A percentile compares a stretch with the other conserved stretches of the same genome.
These are phyloP conservation scores for Saccopteryx bilineata DNA, from an alignment of 2,113 vertebrate species.

Conservation along the genomic window DNA sequence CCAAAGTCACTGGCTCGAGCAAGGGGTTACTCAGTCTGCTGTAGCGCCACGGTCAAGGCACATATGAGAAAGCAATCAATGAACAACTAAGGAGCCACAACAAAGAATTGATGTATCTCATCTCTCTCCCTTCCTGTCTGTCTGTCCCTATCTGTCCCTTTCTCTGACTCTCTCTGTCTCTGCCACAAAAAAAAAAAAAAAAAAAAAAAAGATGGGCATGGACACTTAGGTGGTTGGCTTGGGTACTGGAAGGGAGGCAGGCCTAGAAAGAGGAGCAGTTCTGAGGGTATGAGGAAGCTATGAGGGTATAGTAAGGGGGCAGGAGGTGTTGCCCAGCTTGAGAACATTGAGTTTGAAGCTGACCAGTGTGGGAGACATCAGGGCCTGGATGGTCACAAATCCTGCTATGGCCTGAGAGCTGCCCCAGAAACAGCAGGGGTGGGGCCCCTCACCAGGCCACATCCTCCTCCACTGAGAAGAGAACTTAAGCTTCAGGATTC, in stretches of 20 bases:
- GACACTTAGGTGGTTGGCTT: neutral
- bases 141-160: no score
- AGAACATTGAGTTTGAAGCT: neutral
- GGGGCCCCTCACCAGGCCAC: neutral
- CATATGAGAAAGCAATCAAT: no score
- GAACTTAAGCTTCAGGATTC: neutral
- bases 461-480: neutral
- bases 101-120: no score
- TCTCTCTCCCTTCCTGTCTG: no score
- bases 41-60: no score
- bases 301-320: neutral
- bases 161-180: no score
- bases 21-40: no score
- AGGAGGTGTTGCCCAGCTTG: neutral
- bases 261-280: neutral
- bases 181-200: no score
- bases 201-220: neutral
- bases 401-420: neutral
- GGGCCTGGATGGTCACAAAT: neutral
- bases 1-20: no score
- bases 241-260: neutral
- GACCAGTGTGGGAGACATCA: neutral
- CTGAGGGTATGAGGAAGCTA: neutral
- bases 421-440: neutral
- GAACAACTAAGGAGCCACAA: no score